Base-by-base conservation (phyloP, 2,888 invertebrate species). In the Drosophila phalerata region DNA sequence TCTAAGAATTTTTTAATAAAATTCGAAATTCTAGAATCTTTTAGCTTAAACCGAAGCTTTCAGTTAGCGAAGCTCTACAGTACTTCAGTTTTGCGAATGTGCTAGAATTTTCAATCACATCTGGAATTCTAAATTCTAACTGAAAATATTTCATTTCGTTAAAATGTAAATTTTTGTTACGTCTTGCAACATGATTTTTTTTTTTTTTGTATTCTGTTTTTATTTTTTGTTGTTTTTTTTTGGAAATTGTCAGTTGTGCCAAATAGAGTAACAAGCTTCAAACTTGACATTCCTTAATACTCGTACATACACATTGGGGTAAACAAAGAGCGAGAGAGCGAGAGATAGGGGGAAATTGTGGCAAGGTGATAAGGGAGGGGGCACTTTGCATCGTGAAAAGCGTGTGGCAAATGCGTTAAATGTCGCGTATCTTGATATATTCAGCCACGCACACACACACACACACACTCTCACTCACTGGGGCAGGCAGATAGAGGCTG, bases 341-440 rank as follows among this genome's bases (percentile, higher is more conserved):
- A 9, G 32, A 2, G 13, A 11, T n/a, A 15, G 38, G 3, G 38
- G 2, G n/a, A 15, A 9, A 15, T 6, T 15, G 9, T 2, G 15
- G 9, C 6, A 38, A 37, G n/a, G 34, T n/a, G 34, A 3, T 0
- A 37, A 9, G 42, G 8, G 4, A 32, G 19, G 13, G 5, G 28
- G 52, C 69, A 73, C 66, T 73, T 76, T 65, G 63, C 80, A 62
- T 32, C 57, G 64, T 66, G 71, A 71, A 76, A 63, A 74, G 74
- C 71, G 74, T 81, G 71, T 74, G 81, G 74, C 73, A 79, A 79
- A 80, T 79, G 73, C 79, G 81, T 81, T 81, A 81, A 81, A 81
- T 81, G 81, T 77, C 81, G 81, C 69, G 82, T 79, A 82, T 82
- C 74, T 72, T 77, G 76, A 81, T 81, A 53, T 80, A 76, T 79